Base-by-base conservation (phyloP, 2,888 invertebrate genomes). In the Thumatha senex region DNA sequence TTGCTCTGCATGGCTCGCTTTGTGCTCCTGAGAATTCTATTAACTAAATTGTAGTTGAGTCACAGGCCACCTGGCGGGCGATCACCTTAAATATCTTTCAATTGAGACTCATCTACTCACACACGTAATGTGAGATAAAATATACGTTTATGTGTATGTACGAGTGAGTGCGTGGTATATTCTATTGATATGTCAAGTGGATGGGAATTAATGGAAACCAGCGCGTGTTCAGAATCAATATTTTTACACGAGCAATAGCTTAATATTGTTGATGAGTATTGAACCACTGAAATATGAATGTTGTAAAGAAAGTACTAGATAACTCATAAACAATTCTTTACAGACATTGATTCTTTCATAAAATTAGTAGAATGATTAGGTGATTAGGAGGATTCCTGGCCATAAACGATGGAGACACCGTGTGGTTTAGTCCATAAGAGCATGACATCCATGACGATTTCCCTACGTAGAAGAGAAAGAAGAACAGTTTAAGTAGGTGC, bases 21-120 rank as follows among this genome's bases (percentile, higher is more conserved):
- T 68, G 48, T 60, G 51, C 62, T 51, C 63, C 49, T 58, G 68
- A 58, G 61, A 55, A 57, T 63, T 58, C 70, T 70, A 83, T 84
- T 78, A 80, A 78, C 73, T 76, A 80, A 83, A 84, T 82, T 77
- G 81, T 64, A 46, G 60, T 67, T 83, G 83, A 84, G 74, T 84
- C 83, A 84, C 66, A 55, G 75, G 78, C 82, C 85, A 86, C 85
- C 85, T 85, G 84, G 82, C 74, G 80, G 71, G 72, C 76, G 77
- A 79, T 77, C 82, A 83, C 82, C 82, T 77, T 71, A 61, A 70
- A 65, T 70, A 57, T 56, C 56, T 51, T 62, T 54, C 71, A 76
- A 74, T 74, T 76, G 74, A 54, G 55, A 34, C 60, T 53, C 68
- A 67, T 67, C 62, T 50, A 46, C 24, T 13, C n/a, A 51, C 46